Base-by-base conservation (phyloP, 1,140 invertebrate genomes). In the Leptinotarsa texana region DNA sequence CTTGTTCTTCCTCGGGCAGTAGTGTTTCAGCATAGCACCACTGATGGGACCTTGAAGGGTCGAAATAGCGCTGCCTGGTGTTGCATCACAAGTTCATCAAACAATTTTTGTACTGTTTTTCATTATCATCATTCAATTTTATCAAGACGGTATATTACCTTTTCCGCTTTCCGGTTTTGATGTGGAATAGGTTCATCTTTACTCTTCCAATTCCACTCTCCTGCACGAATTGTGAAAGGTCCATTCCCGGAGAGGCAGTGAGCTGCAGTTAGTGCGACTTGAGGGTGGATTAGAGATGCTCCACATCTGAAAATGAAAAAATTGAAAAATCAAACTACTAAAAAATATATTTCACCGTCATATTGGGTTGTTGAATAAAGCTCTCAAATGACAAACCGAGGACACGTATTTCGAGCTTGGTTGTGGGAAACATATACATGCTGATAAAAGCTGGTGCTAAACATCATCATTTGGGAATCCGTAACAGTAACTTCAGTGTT, bases 121-220 rank as follows among this genome's bases (percentile, higher is more conserved):
- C 70, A 49, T 57, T 72, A 17, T 51, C 5, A 22, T 27, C 27
- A 17, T 61, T 17, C 49, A 63, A 61, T 18, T 72, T 62, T 17
- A 18, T 11, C 8, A 42, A 42, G 8, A 42, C 8, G 33, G 33
- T 42, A 11, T 42, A 11, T 57, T 4, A 72, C 70, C 61, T 72
- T 72, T 72, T 72, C 63, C 15, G 33, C 69, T n/a, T 51, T 42
- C 4, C 48, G 47, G 11, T 70, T 48, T 57, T 70, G 69, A 80
- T 89, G 88, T 2, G 83, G 83, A 68, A 86, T 81, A 6, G 86
- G 84, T 81, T 90, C 89, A 4, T 84, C 79, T 13, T 75, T 80
- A 27, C 79, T 84, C 78, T 87, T 83, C 65, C 88, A 89, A 77
- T 90, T 87, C 87, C 88, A 90, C 81, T 90, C 89, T 0, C 89